Conservation (phyloP, 2,113 vertebrate genomes). For the Lasiurus cinereus region DNA sequence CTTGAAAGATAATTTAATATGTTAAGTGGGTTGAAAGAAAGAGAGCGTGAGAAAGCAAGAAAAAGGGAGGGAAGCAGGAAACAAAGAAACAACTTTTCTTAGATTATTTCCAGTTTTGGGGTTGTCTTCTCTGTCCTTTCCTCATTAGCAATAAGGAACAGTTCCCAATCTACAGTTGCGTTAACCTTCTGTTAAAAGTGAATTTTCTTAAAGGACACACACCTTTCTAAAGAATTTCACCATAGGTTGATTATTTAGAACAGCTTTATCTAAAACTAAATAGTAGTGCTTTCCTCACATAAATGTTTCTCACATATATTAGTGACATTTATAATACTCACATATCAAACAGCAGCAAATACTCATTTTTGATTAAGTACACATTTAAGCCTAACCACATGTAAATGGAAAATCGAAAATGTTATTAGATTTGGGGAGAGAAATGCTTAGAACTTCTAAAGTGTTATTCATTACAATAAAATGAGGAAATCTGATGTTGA, state of each 20-base stretch:
- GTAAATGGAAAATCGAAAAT: slow-evolving; percentile 12
- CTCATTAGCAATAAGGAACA: neutral
- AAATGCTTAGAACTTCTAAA: neutral
- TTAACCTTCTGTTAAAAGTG: neutral
- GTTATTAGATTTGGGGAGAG: neutral
- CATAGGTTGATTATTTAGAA: neutral
- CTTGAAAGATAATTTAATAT: neutral
- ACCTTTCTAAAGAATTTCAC: slow-evolving; percentile 1
- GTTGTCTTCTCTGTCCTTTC: neutral
- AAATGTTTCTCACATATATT: neutral
- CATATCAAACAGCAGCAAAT: neutral
- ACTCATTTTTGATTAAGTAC: neutral
- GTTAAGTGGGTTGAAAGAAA: neutral
- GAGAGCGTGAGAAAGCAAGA: neutral
- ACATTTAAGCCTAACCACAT: neutral
- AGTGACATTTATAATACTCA: neutral
- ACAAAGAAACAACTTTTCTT: neutral
- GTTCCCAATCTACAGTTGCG: neutral
- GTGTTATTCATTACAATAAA: neutral
- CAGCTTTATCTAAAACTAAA: neutral
- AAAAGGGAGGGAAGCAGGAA: neutral
- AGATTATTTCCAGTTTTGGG: neutral
- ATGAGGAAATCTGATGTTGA: slow-evolving; percentile 4
- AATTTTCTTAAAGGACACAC: neutral
- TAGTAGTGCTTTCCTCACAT: neutral